Evolutionary conservation across 2,113 vertebrate genomes (phyloP).

Genomic region (Mesocricetus auratus): DNA sequence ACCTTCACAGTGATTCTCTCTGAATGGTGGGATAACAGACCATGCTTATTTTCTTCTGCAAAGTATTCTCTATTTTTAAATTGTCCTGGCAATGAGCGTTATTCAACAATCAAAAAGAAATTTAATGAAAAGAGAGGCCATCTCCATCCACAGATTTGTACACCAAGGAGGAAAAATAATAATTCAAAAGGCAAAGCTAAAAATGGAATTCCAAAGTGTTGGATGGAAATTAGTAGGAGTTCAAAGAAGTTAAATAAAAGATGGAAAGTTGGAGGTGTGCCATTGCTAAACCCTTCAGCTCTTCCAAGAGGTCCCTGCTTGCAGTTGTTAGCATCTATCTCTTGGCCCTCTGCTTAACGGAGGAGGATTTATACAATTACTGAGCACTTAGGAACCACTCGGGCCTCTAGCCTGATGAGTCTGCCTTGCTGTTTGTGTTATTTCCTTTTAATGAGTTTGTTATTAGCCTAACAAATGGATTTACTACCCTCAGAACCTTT

Average conservation of each 20-base stretch:
- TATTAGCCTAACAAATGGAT: slow-evolving; percentile 45
- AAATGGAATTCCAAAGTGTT: slow-evolving; percentile 82
- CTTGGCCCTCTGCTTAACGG: slow-evolving; percentile 32
- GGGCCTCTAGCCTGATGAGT: not conserved
- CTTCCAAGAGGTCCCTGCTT: slow-evolving; percentile 80
- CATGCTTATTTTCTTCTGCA: slow-evolving; percentile 68
- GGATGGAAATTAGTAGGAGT: slow-evolving; percentile 84
- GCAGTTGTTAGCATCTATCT: slow-evolving; percentile 73
- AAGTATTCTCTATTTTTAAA: slow-evolving; percentile 69
- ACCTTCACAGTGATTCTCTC: not conserved
- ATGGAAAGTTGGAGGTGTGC: slow-evolving; percentile 83
- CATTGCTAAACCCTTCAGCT: slow-evolving; percentile 77
- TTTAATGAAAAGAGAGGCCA: slow-evolving; percentile 68
- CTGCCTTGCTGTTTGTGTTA: slow-evolving; percentile 31
- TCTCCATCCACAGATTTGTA: slow-evolving; percentile 68
- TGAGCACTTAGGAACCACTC: slow-evolving; percentile 57
- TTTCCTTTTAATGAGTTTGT: slow-evolving; percentile 62
- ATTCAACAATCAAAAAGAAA: slow-evolving; percentile 54
- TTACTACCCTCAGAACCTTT: not conserved
- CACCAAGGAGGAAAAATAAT: slow-evolving; percentile 71
- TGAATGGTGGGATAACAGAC: slow-evolving; percentile 48
- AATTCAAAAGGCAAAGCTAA: slow-evolving; percentile 82
- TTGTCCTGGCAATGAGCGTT: slow-evolving; percentile 53
- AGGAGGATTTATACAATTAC: slow-evolving; percentile 62
- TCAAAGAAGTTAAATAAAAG: slow-evolving; percentile 84